phyloP scores from a whole-genome alignment of 2,888 invertebrate genomes.

The Hartigia nigra region DNA sequence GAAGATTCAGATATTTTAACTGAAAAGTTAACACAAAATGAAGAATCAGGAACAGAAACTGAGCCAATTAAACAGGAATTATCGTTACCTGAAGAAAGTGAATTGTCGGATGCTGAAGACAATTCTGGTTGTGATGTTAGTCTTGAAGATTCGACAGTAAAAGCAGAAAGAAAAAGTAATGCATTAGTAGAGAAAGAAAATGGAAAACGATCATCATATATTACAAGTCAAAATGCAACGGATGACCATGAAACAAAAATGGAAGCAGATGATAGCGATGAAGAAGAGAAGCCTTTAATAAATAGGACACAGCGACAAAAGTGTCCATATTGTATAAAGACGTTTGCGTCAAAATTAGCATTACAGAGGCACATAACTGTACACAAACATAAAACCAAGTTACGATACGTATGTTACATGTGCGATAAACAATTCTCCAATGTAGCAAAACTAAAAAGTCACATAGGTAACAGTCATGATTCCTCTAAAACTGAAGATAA shows the following conservation, averaged over 20 bases:
- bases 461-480: conserved; percentile 41
- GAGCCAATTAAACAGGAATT: conserved; percentile 15
- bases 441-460: conserved; percentile 47
- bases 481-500: conserved; percentile 24
- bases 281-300: conserved; percentile 53
- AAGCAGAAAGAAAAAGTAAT: conserved; percentile 12
- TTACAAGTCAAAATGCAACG: not conserved
- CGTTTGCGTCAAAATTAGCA: conserved; percentile 45
- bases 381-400: conserved; percentile 48
- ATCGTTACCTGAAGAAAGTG: conserved; percentile 13
- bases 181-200: conserved; percentile 8
- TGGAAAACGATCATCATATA: not conserved
- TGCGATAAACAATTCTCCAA: conserved; percentile 53
- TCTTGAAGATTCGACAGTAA: conserved; percentile 11
- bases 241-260: conserved; percentile 14
- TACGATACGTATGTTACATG: conserved; percentile 52
- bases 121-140: not conserved
- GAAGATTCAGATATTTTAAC: conserved; percentile 5
- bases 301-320: conserved; percentile 46
- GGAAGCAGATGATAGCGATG: conserved; percentile 33
- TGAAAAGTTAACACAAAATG: not conserved
- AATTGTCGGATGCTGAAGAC: conserved; percentile 15
- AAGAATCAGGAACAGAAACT: not conserved
- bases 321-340: conserved; percentile 51
- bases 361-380: conserved; percentile 48